Conservation (phyloP, 2,113 vertebrate species). For the Balaeniceps rex region DNA sequence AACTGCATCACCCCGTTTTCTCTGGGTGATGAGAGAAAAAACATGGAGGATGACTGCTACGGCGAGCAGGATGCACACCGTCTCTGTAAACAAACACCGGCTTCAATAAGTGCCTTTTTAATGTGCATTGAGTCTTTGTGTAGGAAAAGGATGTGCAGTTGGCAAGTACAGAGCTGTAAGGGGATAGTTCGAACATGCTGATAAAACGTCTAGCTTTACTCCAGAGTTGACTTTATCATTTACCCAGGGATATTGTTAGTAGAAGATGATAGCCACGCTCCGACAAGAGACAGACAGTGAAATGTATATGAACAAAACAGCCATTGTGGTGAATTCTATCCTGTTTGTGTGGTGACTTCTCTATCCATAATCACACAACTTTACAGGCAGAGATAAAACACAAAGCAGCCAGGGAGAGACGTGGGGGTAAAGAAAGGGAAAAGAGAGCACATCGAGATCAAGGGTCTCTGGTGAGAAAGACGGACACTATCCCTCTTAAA, state of each 20-base stretch:
- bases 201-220: slow-evolving; percentile 81
- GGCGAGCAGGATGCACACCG: slow-evolving; percentile 34
- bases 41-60: not conserved
- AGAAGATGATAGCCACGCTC: slow-evolving; percentile 73
- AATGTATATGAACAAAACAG: slow-evolving; percentile 76
- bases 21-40: slow-evolving; percentile 52
- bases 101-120: slow-evolving; percentile 72
- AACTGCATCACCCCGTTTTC: slow-evolving; percentile 41
- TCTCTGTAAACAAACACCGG: slow-evolving; percentile 72
- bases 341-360: slow-evolving; percentile 72
- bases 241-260: slow-evolving; percentile 79
- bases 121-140: slow-evolving; percentile 67
- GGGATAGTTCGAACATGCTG: slow-evolving; percentile 76
- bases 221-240: slow-evolving; percentile 80
- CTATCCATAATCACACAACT: slow-evolving; percentile 59
- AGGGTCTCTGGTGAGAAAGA: not conserved
- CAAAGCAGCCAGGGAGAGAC: not conserved
- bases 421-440: not conserved
- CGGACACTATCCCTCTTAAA: not conserved
- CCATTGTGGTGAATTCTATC: slow-evolving; percentile 68
- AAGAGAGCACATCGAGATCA: slow-evolving; percentile 5
- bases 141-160: slow-evolving; percentile 74
- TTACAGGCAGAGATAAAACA: slow-evolving; percentile 63
- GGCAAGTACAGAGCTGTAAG: slow-evolving; percentile 77
- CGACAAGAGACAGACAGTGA: slow-evolving; percentile 71